Base-by-base conservation (phyloP, 2,113 vertebrate species). In the Haemorhous mexicanus region DNA sequence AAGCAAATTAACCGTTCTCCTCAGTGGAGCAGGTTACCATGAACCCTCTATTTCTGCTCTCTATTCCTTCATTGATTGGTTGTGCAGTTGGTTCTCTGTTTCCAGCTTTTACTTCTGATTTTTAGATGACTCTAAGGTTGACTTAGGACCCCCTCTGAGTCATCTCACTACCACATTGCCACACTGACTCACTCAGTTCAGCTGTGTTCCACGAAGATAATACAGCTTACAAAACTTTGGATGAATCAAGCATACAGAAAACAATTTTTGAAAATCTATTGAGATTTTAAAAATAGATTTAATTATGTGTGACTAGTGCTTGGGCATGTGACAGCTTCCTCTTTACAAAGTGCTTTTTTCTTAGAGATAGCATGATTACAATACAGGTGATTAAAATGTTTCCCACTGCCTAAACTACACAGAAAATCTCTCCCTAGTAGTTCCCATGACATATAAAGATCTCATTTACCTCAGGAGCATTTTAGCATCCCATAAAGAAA, bases 181-280 rank as follows among this genome's bases (percentile, higher is more conserved):
- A 39, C 61, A 19, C 23, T 90, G 89, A 95, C 62, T 94, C 83
- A 90, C 50, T 58, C 53, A 49, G 37, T 83, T 94, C 55, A 47
- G 39, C 79, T 87, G 39, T 70, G 18, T 90, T 81, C 68, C 76
- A 8, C 4, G 2, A 67, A 81, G 61, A 90, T 37, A 81, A 58
- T 39, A 39, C 14, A 55, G 27, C 43, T 92, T 67, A 77, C 63
- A 90, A 93, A 90, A 79, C 63, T 22, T 43, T 4, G 0, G 50
- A 81, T 92, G 72, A 94, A 90, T 83, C 64, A 92, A 88, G 44
- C 47, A 63, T 92, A 75, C 44, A 89, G 69, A 96, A 81, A 86
- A 76, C 4, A 69, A 35, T 88, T 64, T n/a, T 44, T 89, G 64
- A 70, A 94, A 49, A 86, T 89, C 26, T 33, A 46, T 46, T 75